Percentiles rank a stretch among this genome's conserved stretches.
phyloP scores from a whole-genome alignment of 2,888 invertebrate species.

The Cartodere bifasciata region DNA sequence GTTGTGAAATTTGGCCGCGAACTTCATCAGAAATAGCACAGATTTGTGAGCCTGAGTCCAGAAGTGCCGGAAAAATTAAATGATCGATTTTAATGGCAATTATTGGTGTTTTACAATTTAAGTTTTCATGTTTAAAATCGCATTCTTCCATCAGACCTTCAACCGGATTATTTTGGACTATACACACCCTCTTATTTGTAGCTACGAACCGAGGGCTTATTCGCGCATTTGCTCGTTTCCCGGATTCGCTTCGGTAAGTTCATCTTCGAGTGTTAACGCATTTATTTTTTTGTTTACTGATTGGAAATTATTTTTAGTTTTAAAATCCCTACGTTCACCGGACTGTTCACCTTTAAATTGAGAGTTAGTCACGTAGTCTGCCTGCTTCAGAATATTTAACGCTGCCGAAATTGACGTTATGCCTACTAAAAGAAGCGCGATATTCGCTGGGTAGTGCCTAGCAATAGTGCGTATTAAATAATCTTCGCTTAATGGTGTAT shows the following conservation, averaged over 20 bases:
- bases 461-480: background rate
- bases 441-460: background rate
- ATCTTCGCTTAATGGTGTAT: background rate
- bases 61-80: slow-evolving; percentile 6
- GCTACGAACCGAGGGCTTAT: background rate
- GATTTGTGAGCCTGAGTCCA: slow-evolving; percentile 16
- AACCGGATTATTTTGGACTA: slow-evolving; percentile 3
- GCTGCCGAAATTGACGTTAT: background rate
- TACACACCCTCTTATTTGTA: background rate
- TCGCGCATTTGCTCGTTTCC: too few species aligned
- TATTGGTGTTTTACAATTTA: slow-evolving; percentile 1
- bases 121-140: slow-evolving; percentile 5
- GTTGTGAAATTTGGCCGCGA: background rate
- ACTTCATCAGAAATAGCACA: slow-evolving; percentile 10
- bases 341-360: background rate
- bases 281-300: too few species aligned
- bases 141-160: background rate
- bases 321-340: too few species aligned
- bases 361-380: background rate
- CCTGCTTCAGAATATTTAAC: background rate
- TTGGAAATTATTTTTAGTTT: too few species aligned
- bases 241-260: too few species aligned
- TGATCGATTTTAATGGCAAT: slow-evolving; percentile 1
- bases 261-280: too few species aligned
- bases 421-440: background rate